phyloP scores from a whole-genome alignment of 2,888 invertebrate species.

The Homarus gammarus region DNA sequence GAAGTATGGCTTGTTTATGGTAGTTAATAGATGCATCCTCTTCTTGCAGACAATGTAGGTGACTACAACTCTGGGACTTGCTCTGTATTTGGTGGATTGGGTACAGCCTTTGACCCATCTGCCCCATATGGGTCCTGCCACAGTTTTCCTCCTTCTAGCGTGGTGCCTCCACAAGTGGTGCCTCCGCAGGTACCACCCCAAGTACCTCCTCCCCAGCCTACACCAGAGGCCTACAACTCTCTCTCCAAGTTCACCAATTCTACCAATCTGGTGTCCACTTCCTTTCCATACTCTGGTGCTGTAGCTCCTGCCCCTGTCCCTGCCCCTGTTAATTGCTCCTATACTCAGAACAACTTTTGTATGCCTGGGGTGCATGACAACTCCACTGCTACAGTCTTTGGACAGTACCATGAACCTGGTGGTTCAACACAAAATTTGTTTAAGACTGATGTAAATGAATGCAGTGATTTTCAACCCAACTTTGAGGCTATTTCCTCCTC shows the following conservation, averaged over 20 bases:
- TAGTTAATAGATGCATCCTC: slow-evolving; percentile 53
- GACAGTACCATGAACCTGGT: slow-evolving; percentile 58
- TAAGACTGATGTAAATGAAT: slow-evolving; percentile 57
- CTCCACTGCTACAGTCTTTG: slow-evolving; percentile 54
- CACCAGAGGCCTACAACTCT: slow-evolving; percentile 64
- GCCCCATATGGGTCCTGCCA: slow-evolving; percentile 66
- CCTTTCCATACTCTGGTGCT: slow-evolving; percentile 67
- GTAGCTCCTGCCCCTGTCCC: slow-evolving; percentile 46
- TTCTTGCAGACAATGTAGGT: slow-evolving; percentile 69
- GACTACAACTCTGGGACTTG: slow-evolving; percentile 72
- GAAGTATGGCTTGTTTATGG: slow-evolving; percentile 9
- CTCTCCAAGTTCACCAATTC: slow-evolving; percentile 68
- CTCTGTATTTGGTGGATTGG: slow-evolving; percentile 68
- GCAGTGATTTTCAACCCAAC: slow-evolving; percentile 63
- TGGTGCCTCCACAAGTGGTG: slow-evolving; percentile 48
- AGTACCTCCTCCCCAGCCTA: slow-evolving; percentile 54
- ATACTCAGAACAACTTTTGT: slow-evolving; percentile 67
- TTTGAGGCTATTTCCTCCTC: slow-evolving; percentile 68
- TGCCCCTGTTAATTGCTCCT: slow-evolving; percentile 61
- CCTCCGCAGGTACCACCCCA: slow-evolving; percentile 57
- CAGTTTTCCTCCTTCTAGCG: slow-evolving; percentile 58
- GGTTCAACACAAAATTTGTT: slow-evolving; percentile 53
- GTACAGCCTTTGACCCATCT: slow-evolving; percentile 62
- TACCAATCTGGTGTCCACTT: slow-evolving; percentile 61
- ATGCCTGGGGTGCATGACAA: slow-evolving; percentile 62